A percentile compares a stretch with the other conserved stretches of the same genome.
These are phyloP conservation scores for Silurus glanis DNA, from an alignment of 2,113 vertebrate species.

Conservation along the genomic window DNA sequence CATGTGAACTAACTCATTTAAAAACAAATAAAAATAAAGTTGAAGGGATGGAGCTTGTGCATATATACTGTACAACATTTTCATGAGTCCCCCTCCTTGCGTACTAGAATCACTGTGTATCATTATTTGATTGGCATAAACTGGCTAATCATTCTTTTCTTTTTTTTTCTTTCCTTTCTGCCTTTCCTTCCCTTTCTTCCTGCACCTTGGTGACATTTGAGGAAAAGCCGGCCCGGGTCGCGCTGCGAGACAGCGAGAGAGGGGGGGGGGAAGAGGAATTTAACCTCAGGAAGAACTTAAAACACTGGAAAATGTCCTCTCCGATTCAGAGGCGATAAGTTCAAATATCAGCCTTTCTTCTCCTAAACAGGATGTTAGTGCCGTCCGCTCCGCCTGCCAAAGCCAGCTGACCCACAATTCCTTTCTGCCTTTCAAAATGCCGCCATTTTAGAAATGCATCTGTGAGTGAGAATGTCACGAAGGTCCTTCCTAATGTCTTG, in stretches of 20 bases:
- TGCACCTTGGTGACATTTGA: slow-evolving; percentile 62
- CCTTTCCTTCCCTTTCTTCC: slow-evolving; percentile 24
- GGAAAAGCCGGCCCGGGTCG: slow-evolving; percentile 58
- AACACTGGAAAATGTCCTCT: slow-evolving; percentile 52
- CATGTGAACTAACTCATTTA: not conserved
- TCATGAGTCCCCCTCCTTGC: too few species aligned
- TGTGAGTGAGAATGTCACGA: slow-evolving; percentile 56
- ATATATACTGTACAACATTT: not conserved
- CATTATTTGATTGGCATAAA: not conserved
- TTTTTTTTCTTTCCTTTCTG: not conserved
- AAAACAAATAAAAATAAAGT: not conserved
- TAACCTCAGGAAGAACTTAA: slow-evolving; percentile 55
- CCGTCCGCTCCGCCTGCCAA: slow-evolving; percentile 53
- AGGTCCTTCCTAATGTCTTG: slow-evolving; percentile 54
- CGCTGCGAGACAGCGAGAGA: slow-evolving; percentile 42
- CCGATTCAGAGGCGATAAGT: slow-evolving; percentile 61
- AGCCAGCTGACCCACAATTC: slow-evolving; percentile 59
- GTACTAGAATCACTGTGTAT: not conserved
- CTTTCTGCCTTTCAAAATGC: slow-evolving; percentile 38
- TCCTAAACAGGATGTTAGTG: slow-evolving; percentile 56
- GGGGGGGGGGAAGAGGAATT: slow-evolving; percentile 27
- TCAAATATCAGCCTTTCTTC: slow-evolving; percentile 58
- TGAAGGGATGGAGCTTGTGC: not conserved
- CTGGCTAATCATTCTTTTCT: not conserved
- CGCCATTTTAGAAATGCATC: slow-evolving; percentile 54